phyloP scores from a whole-genome alignment of 2,888 invertebrate species.

The Sericinus montela region DNA sequence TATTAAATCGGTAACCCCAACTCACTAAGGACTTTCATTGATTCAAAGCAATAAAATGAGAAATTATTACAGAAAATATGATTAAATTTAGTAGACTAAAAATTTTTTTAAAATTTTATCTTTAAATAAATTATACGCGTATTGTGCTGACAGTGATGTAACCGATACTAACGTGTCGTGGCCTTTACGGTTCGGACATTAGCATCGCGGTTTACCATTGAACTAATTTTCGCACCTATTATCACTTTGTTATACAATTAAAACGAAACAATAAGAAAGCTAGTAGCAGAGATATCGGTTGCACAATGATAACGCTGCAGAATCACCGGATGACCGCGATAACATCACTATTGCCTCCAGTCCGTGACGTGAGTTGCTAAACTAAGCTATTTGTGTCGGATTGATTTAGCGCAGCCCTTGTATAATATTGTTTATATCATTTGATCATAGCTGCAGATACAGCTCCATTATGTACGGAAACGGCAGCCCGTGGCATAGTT shows the following conservation, averaged over 20 bases:
- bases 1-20: constrained; percentile 19
- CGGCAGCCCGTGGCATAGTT: neutral
- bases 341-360: constrained; percentile 40
- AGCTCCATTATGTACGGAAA: constrained; percentile 1
- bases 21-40: constrained; percentile 1
- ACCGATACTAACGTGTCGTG: neutral
- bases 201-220: constrained; percentile 42
- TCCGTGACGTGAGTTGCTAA: constrained; percentile 54
- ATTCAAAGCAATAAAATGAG: constrained; percentile 1
- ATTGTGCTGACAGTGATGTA: too few relatives aligned
- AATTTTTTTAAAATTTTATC: too few relatives aligned
- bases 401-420: constrained; percentile 48
- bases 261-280: constrained; percentile 73
- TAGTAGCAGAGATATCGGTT: constrained; percentile 47
- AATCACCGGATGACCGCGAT: constrained; percentile 71
- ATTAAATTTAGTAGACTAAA: too few relatives aligned
- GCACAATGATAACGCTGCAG: constrained; percentile 52
- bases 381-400: constrained; percentile 48
- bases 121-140: too few relatives aligned
- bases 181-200: neutral
- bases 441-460: constrained; percentile 1
- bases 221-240: constrained; percentile 38
- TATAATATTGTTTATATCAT: constrained; percentile 29
- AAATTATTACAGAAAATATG: neutral
- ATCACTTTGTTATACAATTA: constrained; percentile 52